Base-by-base conservation (phyloP, 2,113 vertebrate genomes). In the Sylvietta virens region DNA sequence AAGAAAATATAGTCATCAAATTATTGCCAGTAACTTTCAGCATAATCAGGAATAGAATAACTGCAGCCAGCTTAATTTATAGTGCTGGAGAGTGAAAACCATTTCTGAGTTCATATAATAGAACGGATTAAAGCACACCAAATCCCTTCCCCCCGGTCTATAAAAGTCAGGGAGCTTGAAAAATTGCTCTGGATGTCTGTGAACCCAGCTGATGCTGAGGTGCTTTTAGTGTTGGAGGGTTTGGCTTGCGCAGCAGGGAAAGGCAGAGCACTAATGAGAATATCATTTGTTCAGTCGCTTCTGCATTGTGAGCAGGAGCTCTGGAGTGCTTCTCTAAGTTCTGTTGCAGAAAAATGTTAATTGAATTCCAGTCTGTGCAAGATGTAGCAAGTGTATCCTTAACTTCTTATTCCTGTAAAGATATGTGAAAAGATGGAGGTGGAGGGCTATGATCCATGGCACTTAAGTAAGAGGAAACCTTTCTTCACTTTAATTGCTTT, bases 81-180 rank as follows among this genome's bases (percentile, higher is more conserved):
- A 81, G 86, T 26, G 30, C 86, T n/a, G 42, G 76, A 42, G 79
- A 94, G 65, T 94, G 76, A 88, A 93, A 96, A 74, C 88, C 83
- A 78, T 96, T 90, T 93, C 85, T 76, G 82, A 90, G 82, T 94
- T 96, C 92, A 74, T 77, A 76, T 85, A 95, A 91, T 83, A 92
- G 88, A 93, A 96, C 30, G 61, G 94, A 95, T 93, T 95, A 90
- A 94, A 96, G 90, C 80, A 90, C 78, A 96, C 88, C 86, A 90
- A 86, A 92, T 94, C 94, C 94, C 86, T 93, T 81, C 74, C 88
- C 86, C 92, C 81, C 21, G 15, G 82, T 90, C 95, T 94, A 81
- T 96, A 96, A 96, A 96, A 97, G 96, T 95, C 95, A 96, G 48
- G 51, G 82, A 96, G 92, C 92, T 93, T 95, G 95, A 97, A 96